Evolutionary conservation across 1,140 invertebrate genomes (phyloP).

Genomic region (Megathymus violae): DNA sequence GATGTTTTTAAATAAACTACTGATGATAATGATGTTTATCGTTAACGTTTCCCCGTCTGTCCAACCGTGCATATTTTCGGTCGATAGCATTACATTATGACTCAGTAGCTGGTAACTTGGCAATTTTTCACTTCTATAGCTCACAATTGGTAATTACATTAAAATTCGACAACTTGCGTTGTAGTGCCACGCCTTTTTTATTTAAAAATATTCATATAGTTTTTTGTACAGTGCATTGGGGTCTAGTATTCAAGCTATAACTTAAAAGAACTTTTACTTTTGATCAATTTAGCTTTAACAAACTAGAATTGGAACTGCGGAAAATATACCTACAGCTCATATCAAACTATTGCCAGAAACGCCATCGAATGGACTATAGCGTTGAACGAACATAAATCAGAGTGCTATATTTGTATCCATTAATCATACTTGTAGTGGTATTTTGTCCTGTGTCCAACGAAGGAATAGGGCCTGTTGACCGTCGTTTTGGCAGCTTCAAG

Average conservation of each 20-base stretch:
- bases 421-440: constrained; percentile 50
- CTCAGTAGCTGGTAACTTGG: neutral
- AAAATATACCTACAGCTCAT: too few relatives aligned
- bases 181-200: too few relatives aligned
- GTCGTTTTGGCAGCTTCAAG: constrained; percentile 86
- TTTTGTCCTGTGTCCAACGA: constrained; percentile 82
- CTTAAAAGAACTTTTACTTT: too few relatives aligned
- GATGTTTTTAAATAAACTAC: neutral
- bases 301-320: too few relatives aligned
- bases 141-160: neutral
- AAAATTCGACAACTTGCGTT: neutral
- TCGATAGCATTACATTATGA: neutral
- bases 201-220: too few relatives aligned
- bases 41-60: constrained; percentile 1
- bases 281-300: too few relatives aligned
- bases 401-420: constrained; percentile 9
- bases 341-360: constrained; percentile 6
- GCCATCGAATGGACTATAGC: constrained; percentile 12
- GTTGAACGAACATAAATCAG: constrained; percentile 14
- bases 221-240: too few relatives aligned
- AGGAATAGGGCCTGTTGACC: constrained; percentile 80
- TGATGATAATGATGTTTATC: neutral
- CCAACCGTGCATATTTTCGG: neutral
- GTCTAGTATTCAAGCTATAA: too few relatives aligned
- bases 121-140: neutral